Evolutionary conservation across 2,113 vertebrate species (phyloP), one percentile per base, ranked within the genome.

Genomic region (Crypturellus undulatus): DNA sequence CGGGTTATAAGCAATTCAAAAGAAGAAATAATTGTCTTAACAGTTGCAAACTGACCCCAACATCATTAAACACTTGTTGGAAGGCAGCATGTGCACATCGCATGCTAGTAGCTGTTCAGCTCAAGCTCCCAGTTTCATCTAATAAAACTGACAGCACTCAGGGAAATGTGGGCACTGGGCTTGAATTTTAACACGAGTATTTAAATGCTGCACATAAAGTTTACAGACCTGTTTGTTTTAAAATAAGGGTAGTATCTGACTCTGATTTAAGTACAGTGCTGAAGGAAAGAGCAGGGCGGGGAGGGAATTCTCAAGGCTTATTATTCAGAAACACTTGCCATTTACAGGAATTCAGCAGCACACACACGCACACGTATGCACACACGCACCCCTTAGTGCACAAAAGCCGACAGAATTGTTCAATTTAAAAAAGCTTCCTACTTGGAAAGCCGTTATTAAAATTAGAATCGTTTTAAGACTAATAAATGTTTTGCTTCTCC

Each of bases 141-240:
- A 95, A 94, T 96, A 97, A 97, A 98, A 96, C 96, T 96, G 97
- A 98, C 96, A 97, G 97, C 95, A 96, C 94, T 97, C 94, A 84
- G 96, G 98, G 97, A 98, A 95, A 97, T 90, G 89, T 68, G 69
- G 90, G 95, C 87, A 92, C 92, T 92, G 84, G 87, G 89, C 92
- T 62, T 98, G 98, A 97, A 98, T 98, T 96, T 97, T 97, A 98
- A 98, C 96, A 95, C n/a, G 94, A 96, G 93, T 97, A 98, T 97
- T 98, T 97, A 98, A 98, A 98, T 98, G 97, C 97, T 96, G 81
- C 94, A 87, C 96, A 91, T 96, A 96, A 94, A 96, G 95, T 97
- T 96, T 97, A 96, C 95, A 96, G 96, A 96, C 84, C 95, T 97
- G 97, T 97, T 97, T 98, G 97, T 97, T 97, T 98, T 96, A 97